Percentiles rank a stretch among this genome's conserved stretches.
Evolutionary conservation across 2,797 vertebrate genomes (phyloP).

Genomic region (Hydrocynus forskahlii): DNA sequence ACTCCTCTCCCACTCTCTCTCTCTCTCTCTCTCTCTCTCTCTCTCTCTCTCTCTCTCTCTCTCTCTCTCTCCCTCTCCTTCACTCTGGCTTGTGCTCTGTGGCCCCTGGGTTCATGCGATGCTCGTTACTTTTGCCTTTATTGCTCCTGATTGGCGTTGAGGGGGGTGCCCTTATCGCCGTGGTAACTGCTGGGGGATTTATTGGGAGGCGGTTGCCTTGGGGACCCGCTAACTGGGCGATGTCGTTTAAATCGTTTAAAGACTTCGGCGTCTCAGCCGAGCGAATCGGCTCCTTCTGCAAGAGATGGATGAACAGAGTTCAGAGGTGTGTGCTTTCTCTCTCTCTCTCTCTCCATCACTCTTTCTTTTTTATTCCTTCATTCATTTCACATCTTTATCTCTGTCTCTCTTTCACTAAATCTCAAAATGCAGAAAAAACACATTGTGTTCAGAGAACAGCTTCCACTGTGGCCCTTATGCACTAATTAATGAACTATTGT

Average conservation of each 20-base stretch:
- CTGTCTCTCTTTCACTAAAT: neutral
- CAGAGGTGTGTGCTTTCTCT: slow-evolving; percentile 76
- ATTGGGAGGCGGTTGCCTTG: slow-evolving; percentile 67
- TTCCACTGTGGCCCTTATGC: neutral
- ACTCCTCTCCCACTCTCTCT: neutral
- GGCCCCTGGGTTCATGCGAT: slow-evolving; percentile 41
- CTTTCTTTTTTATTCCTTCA: neutral
- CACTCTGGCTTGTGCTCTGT: slow-evolving; percentile 24
- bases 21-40: neutral
- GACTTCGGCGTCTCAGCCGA: slow-evolving; percentile 80
- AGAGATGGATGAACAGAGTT: slow-evolving; percentile 79
- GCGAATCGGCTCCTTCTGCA: slow-evolving; percentile 79
- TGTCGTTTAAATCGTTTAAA: slow-evolving; percentile 81
- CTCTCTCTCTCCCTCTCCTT: too few relatives aligned
- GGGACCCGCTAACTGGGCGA: slow-evolving; percentile 63
- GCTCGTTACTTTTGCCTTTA: slow-evolving; percentile 41
- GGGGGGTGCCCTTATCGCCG: slow-evolving; percentile 41
- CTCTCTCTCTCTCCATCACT: too few relatives aligned
- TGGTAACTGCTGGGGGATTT: slow-evolving; percentile 59
- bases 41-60: neutral
- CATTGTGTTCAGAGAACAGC: neutral
- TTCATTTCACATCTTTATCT: neutral
- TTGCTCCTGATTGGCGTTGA: slow-evolving; percentile 50
- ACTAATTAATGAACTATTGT: neutral
- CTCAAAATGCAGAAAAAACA: slow-evolving; percentile 7